Evolutionary conservation across 2,797 vertebrate species (phyloP), one percentile per base, ranked within the genome.

Genomic region (Alfaro cultratus): DNA sequence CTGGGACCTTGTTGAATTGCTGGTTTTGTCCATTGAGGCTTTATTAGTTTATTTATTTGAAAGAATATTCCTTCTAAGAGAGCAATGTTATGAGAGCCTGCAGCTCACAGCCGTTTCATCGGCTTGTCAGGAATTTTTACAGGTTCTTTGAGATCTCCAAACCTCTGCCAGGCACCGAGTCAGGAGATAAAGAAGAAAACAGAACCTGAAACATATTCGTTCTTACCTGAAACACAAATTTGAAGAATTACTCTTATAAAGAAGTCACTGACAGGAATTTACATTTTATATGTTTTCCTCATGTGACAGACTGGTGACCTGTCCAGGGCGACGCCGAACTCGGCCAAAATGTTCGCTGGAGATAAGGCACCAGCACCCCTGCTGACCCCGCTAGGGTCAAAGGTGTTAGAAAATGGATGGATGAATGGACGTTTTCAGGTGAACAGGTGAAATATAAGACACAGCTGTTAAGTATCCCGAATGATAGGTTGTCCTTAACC

Each of bases 101-200:
- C 64, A 26, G 47, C 75, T 68, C 34, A 31, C 16, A 36, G 43
- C 31, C 10, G 29, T 76, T 76, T 76, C 57, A 76, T 39, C 34
- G 49, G 62, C 15, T 67, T 49, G 9, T n/a, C 23, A 26, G 45
- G 7, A 67, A 36, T 67, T 49, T n/a, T 1, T 67, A 36, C 11
- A 39, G 34, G 21, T 10, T 53, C 60, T 70, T 23, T 51, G 31
- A 41, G 70, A 53, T 39, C 47, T 41, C 26, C 18, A 4, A 18
- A 21, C 26, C 15, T 49, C 21, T 77, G 16, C 29, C 11, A 8
- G 57, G 64, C 45, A 51, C 26, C 10, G 41, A 16, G 39, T 39
- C 15, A 12, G 51, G 34, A 34, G 18, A 29, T 12, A 67, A 41
- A 49, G 9, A 36, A n/a, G 46, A 43, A 53, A 39, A 70, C 10